Evolutionary conservation across 1,140 invertebrate genomes (phyloP), one percentile per base, ranked within the genome.

Genomic region (Dreissena polymorpha): DNA sequence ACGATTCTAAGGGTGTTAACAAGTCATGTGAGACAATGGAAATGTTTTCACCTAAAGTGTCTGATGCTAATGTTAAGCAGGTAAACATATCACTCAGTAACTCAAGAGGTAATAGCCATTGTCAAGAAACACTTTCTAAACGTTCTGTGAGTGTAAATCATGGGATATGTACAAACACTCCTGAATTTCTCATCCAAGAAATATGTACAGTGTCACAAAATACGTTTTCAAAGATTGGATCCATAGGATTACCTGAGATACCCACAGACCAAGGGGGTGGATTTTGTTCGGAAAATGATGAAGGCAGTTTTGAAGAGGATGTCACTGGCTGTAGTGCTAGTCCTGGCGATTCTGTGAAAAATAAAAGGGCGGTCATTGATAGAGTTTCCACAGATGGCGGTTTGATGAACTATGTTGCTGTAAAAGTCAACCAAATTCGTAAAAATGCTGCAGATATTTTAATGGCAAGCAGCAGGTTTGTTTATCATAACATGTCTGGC

Each of bases 391-490:
- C 39, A 39, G 39, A 39, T 39, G 39, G 29, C 25, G 67, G 18
- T 18, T 69, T 69, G 5, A 18, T 77, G 64, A 67, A 67, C 12
- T 68, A 63, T 29, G 55, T 77, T n/a, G 55, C 67, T 18, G 23
- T 25, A 53, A 65, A 50, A 55, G 29, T 55, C 23, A 51, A 63
- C 18, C 18, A 60, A 72, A 60, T 81, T 5, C 16, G 14, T 12
- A 76, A 68, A 72, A 77, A 73, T 77, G 84, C 77, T n/a, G 51
- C 73, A 3, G 77, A 81, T 10, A 81, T 77, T 23, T 72, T 76
- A 57, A 80, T 85, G 72, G 65, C 57, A 16, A 80, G 65, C n/a
- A 64, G 53, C 64, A 78, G 49, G 68, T 49, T 78, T 8, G 63
- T 83, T 27, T 60, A 63, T 65, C 16, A 21, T 51, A 57, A 77